phyloP scores from a whole-genome alignment of 64 coral and sea anemone species.

The Pocillopora damicornis region DNA sequence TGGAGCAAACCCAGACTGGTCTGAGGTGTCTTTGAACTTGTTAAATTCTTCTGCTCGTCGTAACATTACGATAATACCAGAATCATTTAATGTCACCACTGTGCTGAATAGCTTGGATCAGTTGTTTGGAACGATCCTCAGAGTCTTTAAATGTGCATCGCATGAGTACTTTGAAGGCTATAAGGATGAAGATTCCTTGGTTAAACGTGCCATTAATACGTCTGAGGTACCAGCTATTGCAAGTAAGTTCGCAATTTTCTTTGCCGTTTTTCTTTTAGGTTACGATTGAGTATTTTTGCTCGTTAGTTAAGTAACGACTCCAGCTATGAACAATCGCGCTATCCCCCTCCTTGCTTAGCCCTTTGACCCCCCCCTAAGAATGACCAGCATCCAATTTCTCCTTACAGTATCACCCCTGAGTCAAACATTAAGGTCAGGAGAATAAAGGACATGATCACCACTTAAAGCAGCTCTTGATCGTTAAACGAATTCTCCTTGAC shows the following conservation, averaged over 20 bases:
- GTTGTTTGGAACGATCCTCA: conserved; percentile 35
- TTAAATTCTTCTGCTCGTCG: background rate
- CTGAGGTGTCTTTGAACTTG: background rate
- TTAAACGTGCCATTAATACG: conserved; percentile 67
- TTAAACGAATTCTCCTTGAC: too few species aligned
- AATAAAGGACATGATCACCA: too few species aligned
- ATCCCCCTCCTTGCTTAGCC: too few species aligned
- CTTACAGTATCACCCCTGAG: too few species aligned
- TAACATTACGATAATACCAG: conserved; percentile 1
- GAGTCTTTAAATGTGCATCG: conserved; percentile 50
- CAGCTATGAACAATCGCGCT: too few species aligned
- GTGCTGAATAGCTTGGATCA: conserved; percentile 45
- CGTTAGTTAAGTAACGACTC: too few species aligned
- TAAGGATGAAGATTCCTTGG: conserved; percentile 64
- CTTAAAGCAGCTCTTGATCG: too few species aligned
- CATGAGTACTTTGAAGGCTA: conserved; percentile 79
- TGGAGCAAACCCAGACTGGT: background rate
- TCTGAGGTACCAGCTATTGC: conserved; percentile 63
- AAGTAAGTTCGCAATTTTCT: conserved; percentile 44
- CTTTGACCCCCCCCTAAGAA: too few species aligned
- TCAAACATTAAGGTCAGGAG: too few species aligned
- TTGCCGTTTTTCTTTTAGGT: background rate
- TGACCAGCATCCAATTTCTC: too few species aligned
- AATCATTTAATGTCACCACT: conserved; percentile 20
- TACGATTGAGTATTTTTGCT: too few species aligned